phyloP scores from a whole-genome alignment of 2,797 vertebrate genomes.

The Dermochelys coriacea region DNA sequence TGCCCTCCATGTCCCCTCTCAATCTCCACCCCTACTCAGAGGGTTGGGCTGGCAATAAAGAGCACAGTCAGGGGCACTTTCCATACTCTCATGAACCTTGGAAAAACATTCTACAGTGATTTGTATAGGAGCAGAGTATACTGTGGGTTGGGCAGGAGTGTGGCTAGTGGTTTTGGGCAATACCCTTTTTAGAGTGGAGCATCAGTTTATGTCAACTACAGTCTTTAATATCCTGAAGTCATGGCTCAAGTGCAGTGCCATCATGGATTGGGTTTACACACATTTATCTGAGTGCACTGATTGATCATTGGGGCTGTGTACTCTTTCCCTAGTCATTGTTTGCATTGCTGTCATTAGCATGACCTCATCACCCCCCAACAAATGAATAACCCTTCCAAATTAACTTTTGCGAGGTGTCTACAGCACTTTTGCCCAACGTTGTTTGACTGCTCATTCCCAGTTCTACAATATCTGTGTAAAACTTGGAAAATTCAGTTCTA shows the following conservation, averaged over 20 bases:
- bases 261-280: not conserved
- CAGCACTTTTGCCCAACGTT: not conserved
- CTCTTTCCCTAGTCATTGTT: not conserved
- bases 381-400: not conserved
- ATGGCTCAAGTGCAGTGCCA: not conserved
- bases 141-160: not conserved
- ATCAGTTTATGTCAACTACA: not conserved
- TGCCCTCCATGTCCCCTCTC: too few species aligned
- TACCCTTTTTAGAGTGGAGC: not conserved
- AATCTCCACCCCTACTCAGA: too few species aligned
- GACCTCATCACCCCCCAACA: not conserved
- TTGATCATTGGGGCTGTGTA: not conserved
- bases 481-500: not conserved
- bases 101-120: not conserved
- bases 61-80: not conserved
- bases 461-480: not conserved
- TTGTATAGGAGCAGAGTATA: not conserved
- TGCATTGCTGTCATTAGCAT: not conserved
- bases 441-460: not conserved
- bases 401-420: not conserved
- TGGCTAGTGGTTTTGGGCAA: not conserved
- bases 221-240: not conserved
- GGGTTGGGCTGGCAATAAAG: not conserved
- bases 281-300: not conserved
- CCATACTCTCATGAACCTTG: not conserved